Evolutionary conservation across 2,888 invertebrate species (phyloP).

Genomic region (Hoplodrina blanda): DNA sequence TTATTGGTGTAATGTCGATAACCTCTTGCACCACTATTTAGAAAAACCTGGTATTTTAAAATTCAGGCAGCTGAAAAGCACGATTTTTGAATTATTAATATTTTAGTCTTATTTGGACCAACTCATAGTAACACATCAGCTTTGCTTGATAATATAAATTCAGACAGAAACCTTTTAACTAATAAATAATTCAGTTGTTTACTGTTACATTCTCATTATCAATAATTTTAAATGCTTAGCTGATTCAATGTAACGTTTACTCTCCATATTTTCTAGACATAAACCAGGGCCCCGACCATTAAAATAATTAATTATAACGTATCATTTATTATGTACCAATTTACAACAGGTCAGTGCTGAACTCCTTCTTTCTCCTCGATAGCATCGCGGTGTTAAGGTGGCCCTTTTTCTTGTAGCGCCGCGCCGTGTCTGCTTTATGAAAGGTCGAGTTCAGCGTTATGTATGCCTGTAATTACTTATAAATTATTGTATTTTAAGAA

Average conservation of each 20-base stretch:
- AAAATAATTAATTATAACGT: slow-evolving; percentile 75
- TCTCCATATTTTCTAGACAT: slow-evolving; percentile 61
- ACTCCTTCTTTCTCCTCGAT: slow-evolving; percentile 52
- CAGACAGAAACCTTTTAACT: slow-evolving; percentile 33
- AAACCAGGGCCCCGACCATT: slow-evolving; percentile 73
- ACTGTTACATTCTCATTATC: slow-evolving; percentile 61
- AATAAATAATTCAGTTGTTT: slow-evolving; percentile 50
- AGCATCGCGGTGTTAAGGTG: slow-evolving; percentile 36
- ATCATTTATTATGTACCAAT: slow-evolving; percentile 75
- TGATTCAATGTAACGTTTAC: slow-evolving; percentile 58
- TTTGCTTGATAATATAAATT: slow-evolving; percentile 58
- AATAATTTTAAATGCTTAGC: slow-evolving; percentile 61
- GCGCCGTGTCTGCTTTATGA: slow-evolving; percentile 33
- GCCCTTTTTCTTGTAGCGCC: slow-evolving; percentile 32
- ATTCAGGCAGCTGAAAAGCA: slow-evolving; percentile 71
- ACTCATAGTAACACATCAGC: slow-evolving; percentile 56
- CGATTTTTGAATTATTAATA: slow-evolving; percentile 51
- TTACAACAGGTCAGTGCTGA: slow-evolving; percentile 62
- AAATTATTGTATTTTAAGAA: slow-evolving; percentile 87
- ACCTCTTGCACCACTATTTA: slow-evolving; percentile 76
- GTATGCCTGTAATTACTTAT: slow-evolving; percentile 78
- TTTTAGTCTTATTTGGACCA: slow-evolving; percentile 62
- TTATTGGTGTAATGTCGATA: slow-evolving; percentile 77
- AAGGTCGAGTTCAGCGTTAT: slow-evolving; percentile 57
- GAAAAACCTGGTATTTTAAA: slow-evolving; percentile 64